These are phyloP conservation scores for Lingula anatina DNA, from an alignment of 2,888 invertebrate genomes.

Conservation along the genomic window DNA sequence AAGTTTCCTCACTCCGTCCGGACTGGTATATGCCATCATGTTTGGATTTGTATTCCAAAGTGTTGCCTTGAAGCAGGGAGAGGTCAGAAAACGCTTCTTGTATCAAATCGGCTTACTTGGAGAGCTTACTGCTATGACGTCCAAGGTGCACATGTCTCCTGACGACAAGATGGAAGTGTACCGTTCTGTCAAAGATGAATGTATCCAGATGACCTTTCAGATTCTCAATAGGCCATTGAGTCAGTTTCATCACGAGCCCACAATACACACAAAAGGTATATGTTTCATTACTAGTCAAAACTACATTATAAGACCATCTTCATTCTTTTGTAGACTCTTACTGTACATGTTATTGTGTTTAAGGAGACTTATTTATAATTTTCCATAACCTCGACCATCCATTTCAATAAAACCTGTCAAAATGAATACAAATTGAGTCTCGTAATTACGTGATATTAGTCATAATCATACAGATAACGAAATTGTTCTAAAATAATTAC, in stretches of 20 bases:
- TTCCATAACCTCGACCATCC: no score
- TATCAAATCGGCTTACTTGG: constrained; percentile 32
- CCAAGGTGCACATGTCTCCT: constrained; percentile 22
- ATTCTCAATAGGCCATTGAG: constrained; percentile 19
- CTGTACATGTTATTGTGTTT: no score
- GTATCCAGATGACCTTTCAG: constrained; percentile 32
- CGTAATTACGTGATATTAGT: no score
- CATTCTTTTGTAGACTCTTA: no score
- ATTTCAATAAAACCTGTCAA: no score
- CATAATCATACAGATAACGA: no score
- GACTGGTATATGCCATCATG: no score
- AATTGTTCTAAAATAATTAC: not conserved
- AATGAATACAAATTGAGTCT: not conserved
- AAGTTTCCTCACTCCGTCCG: constrained; percentile 36
- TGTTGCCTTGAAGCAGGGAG: constrained; percentile 28
- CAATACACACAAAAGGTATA: constrained; percentile 26
- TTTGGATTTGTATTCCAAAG: constrained; percentile 37
- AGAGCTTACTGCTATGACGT: constrained; percentile 29
- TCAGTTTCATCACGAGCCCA: constrained; percentile 17
- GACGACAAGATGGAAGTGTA: no score
- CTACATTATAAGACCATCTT: no score
- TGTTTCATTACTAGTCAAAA: no score
- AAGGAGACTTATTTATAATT: no score
- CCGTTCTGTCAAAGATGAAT: constrained; percentile 31
- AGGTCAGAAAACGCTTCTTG: constrained; percentile 23